Percentiles rank a stretch among this genome's conserved stretches.
These are phyloP conservation scores for Pomatorhinus ruficollis DNA, from an alignment of 2,113 vertebrate genomes.

Conservation along the genomic window DNA sequence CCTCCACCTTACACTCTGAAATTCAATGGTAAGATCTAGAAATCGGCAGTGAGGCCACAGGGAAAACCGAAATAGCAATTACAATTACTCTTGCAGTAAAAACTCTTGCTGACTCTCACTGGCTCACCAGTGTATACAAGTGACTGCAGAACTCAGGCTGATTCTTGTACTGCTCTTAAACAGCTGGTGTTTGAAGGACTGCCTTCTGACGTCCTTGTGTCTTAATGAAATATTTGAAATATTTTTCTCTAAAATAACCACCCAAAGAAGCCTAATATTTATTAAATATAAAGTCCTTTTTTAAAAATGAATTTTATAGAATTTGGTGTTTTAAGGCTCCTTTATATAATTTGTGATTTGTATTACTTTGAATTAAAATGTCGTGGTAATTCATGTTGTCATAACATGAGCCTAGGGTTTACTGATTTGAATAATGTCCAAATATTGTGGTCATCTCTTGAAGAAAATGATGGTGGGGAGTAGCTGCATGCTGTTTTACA, in stretches of 20 bases:
- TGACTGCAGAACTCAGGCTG: neutral
- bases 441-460: neutral
- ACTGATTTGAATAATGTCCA: neutral
- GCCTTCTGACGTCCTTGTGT: neutral
- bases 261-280: neutral
- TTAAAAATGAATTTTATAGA: fast-evolving
- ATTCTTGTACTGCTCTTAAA: neutral
- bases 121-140: neutral
- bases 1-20: neutral
- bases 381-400: neutral
- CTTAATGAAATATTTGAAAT: neutral
- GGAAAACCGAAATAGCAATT: neutral
- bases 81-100: neutral
- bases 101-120: neutral
- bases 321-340: neutral
- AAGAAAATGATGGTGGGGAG: neutral
- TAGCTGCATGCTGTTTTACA: neutral
- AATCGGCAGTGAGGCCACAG: neutral
- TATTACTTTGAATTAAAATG: neutral
- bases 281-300: neutral
- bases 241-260: neutral
- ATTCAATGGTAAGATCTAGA: neutral
- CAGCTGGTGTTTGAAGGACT: neutral
- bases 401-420: neutral
- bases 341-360: neutral